Evolutionary conservation across 1,140 invertebrate genomes (phyloP).

Genomic region (Apis mellifera): Amel_HAv3.1 CM009933.2:5990501-5991000

Average conservation of each 20-base stretch:
- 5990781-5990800: neutral
- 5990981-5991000: neutral
- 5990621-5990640: neutral
- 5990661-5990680: conserved; percentile 27
- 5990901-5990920: neutral
- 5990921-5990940: conserved; percentile 2
- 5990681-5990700: neutral
- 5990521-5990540: no score
- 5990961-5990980: neutral
- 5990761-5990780: neutral
- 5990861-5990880: neutral
- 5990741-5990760: neutral
- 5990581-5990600: neutral
- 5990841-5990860: no score
- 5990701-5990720: neutral
- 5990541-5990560: neutral
- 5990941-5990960: neutral
- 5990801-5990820: neutral
- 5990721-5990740: neutral
- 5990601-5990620: neutral
- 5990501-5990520: no score
- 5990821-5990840: no score
- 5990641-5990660: neutral
- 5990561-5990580: neutral
- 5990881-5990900: neutral